Base-by-base conservation (phyloP, 2,888 invertebrate genomes). In the Diaperis boleti region DNA sequence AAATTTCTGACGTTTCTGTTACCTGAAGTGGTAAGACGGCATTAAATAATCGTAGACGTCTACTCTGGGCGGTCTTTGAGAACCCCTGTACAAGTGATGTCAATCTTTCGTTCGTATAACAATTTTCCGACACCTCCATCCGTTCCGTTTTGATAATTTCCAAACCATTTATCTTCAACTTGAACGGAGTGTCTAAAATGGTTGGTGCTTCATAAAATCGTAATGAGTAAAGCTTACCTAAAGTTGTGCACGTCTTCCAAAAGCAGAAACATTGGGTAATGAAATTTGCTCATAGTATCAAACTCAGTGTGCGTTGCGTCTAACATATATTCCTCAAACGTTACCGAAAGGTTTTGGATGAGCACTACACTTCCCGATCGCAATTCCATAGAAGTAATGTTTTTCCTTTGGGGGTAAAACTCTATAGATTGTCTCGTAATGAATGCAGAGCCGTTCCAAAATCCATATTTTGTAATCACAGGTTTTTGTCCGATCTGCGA, bases 1-100 rank as follows among this genome's bases (percentile, higher is more conserved):
- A n/a, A n/a, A n/a, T n/a, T n/a, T 31, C n/a, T 3, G 3, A 20
- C 10, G n/a, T 31, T n/a, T 31, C 6, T 1, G 11, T 2, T 39
- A 76, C 77, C 73, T 70, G 62, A 77, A 78, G 59, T 71, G 70
- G 55, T 74, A 78, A 55, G 70, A 67, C 0, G 76, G 75, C 31
- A 72, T 65, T 8, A 76, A 47, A 55, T 66, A 75, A 54, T 77
- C 77, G 33, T 72, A 70, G 47, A 64, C 69, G 37, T 73, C 69
- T 4, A 74, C 67, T 42, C 74, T 56, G 5, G 65, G 35, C 7
- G 69, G 61, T 33, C 71, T 63, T 37, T 72, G 45, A 8, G 71
- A 66, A 13, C 72, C 13, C 75, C 76, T 3, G 72, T 69, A 18
- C 68, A 69, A 39, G 70, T 69, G 4, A 76, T 64, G 41, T 78